Conservation (phyloP, 2,888 invertebrate species). For the Copidosoma aretas region DNA sequence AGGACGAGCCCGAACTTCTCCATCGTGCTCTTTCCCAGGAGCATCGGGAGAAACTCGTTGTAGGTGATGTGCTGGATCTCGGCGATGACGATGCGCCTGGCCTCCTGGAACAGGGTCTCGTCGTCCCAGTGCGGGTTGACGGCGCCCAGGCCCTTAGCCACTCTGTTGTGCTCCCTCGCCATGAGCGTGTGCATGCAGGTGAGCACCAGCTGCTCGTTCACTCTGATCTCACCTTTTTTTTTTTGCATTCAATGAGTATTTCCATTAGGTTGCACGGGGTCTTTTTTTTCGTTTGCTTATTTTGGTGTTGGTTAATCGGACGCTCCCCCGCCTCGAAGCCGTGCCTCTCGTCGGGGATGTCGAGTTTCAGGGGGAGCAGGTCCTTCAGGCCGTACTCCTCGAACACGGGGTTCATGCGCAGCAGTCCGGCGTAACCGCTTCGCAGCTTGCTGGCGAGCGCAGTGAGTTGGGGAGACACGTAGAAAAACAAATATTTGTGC, state of each 20-base stretch:
- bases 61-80: slow-evolving; percentile 89
- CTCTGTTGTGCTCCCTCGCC: slow-evolving; percentile 89
- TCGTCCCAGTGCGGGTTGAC: slow-evolving; percentile 95
- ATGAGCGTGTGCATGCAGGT: slow-evolving; percentile 91
- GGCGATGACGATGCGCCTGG: slow-evolving; percentile 83
- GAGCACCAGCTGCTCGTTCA: slow-evolving; percentile 88
- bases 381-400: slow-evolving; percentile 87
- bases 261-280: no score
- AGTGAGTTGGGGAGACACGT: neutral
- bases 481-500: no score
- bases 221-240: slow-evolving; percentile 89
- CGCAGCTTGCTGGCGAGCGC: slow-evolving; percentile 72
- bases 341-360: slow-evolving; percentile 92
- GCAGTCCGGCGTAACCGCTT: slow-evolving; percentile 79
- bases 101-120: slow-evolving; percentile 88
- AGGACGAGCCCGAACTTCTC: slow-evolving; percentile 86
- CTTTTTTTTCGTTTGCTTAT: no score
- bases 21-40: slow-evolving; percentile 90
- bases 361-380: slow-evolving; percentile 83
- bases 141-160: slow-evolving; percentile 76
- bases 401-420: slow-evolving; percentile 90
- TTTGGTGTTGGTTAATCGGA: neutral
- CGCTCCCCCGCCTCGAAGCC: slow-evolving; percentile 87
- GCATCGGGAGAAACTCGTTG: slow-evolving; percentile 88
- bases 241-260: no score